These are phyloP conservation scores for Brachymystax lenok DNA, from an alignment of 2,797 vertebrate species.

Conservation along the genomic window DNA sequence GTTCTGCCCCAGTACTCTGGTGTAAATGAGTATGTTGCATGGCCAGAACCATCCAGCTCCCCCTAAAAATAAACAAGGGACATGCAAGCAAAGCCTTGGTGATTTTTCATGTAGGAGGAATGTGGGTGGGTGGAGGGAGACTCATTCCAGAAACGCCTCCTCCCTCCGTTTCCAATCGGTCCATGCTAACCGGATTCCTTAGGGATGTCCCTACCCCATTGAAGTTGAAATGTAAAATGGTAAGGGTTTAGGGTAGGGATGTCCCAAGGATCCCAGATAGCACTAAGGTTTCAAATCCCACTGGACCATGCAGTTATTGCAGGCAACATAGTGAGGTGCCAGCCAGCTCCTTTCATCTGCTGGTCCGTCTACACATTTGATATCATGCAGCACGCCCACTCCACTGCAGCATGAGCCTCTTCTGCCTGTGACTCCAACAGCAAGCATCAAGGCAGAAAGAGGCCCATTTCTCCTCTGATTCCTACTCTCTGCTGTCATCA, in stretches of 20 bases:
- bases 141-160: constrained; percentile 65
- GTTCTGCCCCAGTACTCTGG: constrained; percentile 25
- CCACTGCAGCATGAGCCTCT: neutral
- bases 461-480: neutral
- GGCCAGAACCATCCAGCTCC: constrained; percentile 11
- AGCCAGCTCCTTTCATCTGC: constrained; percentile 42
- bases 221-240: no score
- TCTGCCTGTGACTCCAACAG: neutral
- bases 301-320: constrained; percentile 42
- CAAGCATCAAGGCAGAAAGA: constrained; percentile 1
- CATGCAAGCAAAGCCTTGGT: constrained; percentile 46
- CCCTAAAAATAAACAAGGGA: constrained; percentile 55
- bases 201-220: no score
- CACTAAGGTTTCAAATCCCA: constrained; percentile 17
- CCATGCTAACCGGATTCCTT: no score
- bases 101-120: constrained; percentile 50
- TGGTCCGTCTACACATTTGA: constrained; percentile 15
- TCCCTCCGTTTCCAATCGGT: constrained; percentile 21
- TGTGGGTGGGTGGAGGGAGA: constrained; percentile 54
- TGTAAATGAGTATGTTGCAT: neutral
- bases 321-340: constrained; percentile 39
- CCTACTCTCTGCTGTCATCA: neutral
- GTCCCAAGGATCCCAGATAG: no score
- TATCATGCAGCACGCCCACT: constrained; percentile 25
- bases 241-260: no score